These are phyloP conservation scores for Arion vulgaris DNA, from an alignment of 1,140 invertebrate genomes.

Conservation along the genomic window DNA sequence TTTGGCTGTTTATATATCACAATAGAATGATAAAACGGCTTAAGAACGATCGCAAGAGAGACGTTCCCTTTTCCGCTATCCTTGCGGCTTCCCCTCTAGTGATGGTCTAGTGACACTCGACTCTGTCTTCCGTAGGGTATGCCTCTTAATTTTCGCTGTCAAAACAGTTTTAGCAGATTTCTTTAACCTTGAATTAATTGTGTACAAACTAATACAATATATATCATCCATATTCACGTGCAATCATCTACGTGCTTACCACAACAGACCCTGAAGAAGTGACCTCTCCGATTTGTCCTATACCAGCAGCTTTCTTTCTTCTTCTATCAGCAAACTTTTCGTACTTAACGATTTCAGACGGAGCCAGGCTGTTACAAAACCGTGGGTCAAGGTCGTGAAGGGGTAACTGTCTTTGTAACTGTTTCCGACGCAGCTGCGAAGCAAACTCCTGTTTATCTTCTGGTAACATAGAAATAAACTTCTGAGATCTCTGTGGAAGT, in stretches of 20 bases:
- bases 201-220: too few species aligned
- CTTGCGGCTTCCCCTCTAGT: too few species aligned
- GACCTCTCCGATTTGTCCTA: conserved; percentile 89
- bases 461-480: conserved; percentile 94
- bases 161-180: too few species aligned
- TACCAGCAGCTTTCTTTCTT: conserved; percentile 90
- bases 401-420: conserved; percentile 94
- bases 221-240: background rate
- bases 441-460: conserved; percentile 98
- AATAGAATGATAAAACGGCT: too few species aligned
- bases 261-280: conserved; percentile 72
- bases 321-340: conserved; percentile 77
- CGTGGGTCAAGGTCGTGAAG: conserved; percentile 93
- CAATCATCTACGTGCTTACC: conserved; percentile 25
- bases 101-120: too few species aligned
- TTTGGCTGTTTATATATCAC: too few species aligned
- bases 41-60: too few species aligned
- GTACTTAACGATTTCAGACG: conserved; percentile 92
- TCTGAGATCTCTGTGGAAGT: conserved; percentile 84
- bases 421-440: conserved; percentile 92
- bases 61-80: too few species aligned
- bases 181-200: too few species aligned
- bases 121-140: too few species aligned
- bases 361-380: conserved; percentile 91
- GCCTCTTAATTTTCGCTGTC: too few species aligned